These are phyloP conservation scores for Gymnosoma rotundatum DNA, from an alignment of 2,888 invertebrate species.

Conservation along the genomic window DNA sequence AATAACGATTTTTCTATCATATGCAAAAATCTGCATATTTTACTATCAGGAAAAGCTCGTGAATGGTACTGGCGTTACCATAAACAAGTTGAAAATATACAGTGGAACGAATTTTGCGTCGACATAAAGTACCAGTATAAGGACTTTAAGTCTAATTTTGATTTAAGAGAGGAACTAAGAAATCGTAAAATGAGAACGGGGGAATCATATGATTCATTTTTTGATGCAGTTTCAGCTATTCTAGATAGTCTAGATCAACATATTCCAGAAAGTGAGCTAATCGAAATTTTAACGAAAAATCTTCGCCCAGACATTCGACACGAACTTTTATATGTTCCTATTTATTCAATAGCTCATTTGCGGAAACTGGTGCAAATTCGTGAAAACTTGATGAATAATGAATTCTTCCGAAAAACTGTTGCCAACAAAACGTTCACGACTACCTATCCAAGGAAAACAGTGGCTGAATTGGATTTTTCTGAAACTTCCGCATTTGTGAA, in stretches of 20 bases:
- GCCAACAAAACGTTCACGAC: not conserved
- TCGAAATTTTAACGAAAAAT: constrained; percentile 45
- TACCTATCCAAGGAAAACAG: not conserved
- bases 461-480: not conserved
- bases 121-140: constrained; percentile 29
- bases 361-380: constrained; percentile 43
- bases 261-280: constrained; percentile 32
- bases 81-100: constrained; percentile 10
- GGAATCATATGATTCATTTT: constrained; percentile 31
- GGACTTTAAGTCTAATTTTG: constrained; percentile 35
- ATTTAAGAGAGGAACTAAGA: constrained; percentile 52
- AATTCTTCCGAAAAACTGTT: not conserved
- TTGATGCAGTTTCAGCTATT: constrained; percentile 17
- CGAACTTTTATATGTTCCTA: constrained; percentile 46
- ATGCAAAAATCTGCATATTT: constrained; percentile 38
- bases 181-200: constrained; percentile 30
- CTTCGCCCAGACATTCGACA: constrained; percentile 42
- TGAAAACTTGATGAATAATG: constrained; percentile 49
- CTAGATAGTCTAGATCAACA: constrained; percentile 2
- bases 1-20: constrained; percentile 31
- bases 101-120: constrained; percentile 43
- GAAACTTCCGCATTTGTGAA: not conserved
- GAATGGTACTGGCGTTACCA: constrained; percentile 53
- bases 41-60: constrained; percentile 43
- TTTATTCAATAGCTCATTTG: constrained; percentile 52